phyloP scores from a whole-genome alignment of 1,140 invertebrate genomes.

The Pachypeltis micranthus region DNA sequence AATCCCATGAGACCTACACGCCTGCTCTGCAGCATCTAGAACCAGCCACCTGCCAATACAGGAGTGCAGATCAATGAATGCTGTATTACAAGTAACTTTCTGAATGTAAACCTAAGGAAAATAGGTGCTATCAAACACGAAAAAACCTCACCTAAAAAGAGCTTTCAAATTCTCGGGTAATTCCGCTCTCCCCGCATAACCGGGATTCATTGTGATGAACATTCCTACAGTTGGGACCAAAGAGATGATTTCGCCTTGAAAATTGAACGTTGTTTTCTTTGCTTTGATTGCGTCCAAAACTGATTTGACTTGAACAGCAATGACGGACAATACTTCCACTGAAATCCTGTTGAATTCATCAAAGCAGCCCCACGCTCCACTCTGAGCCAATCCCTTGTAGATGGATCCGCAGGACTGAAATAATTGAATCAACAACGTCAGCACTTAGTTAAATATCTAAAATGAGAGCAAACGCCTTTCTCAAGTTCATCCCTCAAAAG shows the following conservation, averaged over 20 bases:
- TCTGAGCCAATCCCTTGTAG: constrained; percentile 81
- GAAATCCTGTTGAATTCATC: constrained; percentile 92
- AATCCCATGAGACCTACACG: too few species aligned
- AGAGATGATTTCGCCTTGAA: constrained; percentile 68
- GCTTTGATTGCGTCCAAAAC: constrained; percentile 75
- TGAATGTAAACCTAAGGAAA: constrained; percentile 20
- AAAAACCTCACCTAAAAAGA: constrained; percentile 47
- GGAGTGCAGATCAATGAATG: too few species aligned
- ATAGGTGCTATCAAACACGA: neutral
- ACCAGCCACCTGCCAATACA: too few species aligned
- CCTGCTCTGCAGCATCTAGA: too few species aligned
- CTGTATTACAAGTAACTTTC: too few species aligned
- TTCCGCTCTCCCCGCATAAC: constrained; percentile 76
- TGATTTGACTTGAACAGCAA: constrained; percentile 72
- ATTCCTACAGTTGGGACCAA: constrained; percentile 71
- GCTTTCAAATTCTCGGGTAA: constrained; percentile 71
- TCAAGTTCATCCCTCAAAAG: too few species aligned
- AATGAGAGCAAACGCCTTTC: too few species aligned
- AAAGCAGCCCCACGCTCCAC: constrained; percentile 92
- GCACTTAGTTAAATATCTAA: too few species aligned
- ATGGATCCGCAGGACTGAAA: constrained; percentile 72
- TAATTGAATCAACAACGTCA: too few species aligned
- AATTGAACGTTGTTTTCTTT: constrained; percentile 65
- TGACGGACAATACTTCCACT: constrained; percentile 83
- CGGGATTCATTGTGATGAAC: constrained; percentile 93